Percentiles rank a stretch among this genome's conserved stretches.
Evolutionary conservation across 1,140 invertebrate genomes (phyloP).

Genomic region (Linepithema humile): DNA sequence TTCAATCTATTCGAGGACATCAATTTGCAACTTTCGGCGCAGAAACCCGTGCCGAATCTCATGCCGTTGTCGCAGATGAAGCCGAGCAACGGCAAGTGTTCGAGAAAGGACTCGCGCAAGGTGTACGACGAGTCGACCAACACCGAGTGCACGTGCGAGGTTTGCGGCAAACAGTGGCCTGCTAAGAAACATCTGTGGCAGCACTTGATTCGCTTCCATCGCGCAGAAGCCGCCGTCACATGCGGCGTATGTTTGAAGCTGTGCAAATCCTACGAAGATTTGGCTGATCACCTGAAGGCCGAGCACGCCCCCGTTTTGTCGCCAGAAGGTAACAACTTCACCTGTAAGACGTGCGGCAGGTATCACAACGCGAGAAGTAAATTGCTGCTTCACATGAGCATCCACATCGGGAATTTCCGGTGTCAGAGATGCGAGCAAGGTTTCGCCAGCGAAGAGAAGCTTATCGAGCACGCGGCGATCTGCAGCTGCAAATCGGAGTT

Average conservation of each 20-base stretch:
- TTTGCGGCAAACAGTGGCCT: constrained; percentile 87
- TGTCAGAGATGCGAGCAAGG: constrained; percentile 79
- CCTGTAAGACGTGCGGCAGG: constrained; percentile 85
- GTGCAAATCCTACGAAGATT: constrained; percentile 83
- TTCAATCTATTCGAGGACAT: constrained; percentile 83
- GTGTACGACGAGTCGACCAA: constrained; percentile 83
- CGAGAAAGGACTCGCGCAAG: constrained; percentile 82
- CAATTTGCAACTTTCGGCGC: constrained; percentile 80
- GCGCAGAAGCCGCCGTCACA: constrained; percentile 85
- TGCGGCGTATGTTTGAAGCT: constrained; percentile 87
- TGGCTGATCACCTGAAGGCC: constrained; percentile 85
- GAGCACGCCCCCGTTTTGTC: constrained; percentile 84
- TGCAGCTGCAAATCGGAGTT: constrained; percentile 72
- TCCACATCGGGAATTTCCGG: constrained; percentile 84
- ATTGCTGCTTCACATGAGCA: constrained; percentile 85
- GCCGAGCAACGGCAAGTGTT: constrained; percentile 76
- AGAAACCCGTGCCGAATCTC: constrained; percentile 81
- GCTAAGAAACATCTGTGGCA: constrained; percentile 88
- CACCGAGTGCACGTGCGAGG: constrained; percentile 84
- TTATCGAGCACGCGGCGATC: constrained; percentile 75
- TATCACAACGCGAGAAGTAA: constrained; percentile 87
- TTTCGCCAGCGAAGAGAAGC: constrained; percentile 77
- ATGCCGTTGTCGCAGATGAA: constrained; percentile 79
- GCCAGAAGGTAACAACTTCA: constrained; percentile 86
- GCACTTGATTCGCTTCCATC: constrained; percentile 87